These are phyloP conservation scores for Genyomyrus donnyi DNA, from an alignment of 2,113 vertebrate genomes.

Conservation along the genomic window DNA sequence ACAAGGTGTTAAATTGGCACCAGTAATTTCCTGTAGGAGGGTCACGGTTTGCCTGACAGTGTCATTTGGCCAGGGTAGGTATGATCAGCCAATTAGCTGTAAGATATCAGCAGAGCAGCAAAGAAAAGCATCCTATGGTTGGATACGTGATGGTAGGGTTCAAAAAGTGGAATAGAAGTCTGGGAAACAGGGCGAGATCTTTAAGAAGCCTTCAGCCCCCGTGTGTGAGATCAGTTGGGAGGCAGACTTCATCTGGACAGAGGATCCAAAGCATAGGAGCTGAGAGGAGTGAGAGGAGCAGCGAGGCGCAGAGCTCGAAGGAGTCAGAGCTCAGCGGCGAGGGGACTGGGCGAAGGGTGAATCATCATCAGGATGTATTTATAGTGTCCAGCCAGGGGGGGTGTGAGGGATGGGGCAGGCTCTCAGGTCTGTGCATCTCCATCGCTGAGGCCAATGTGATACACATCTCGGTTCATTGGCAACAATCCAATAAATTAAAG, in stretches of 20 bases:
- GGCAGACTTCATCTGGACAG: too few species aligned
- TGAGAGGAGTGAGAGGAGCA: background rate
- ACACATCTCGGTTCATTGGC: background rate
- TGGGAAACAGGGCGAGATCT: background rate
- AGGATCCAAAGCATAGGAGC: background rate
- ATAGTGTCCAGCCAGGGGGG: background rate
- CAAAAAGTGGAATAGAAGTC: background rate
- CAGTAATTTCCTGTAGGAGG: background rate
- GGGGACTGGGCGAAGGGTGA: background rate
- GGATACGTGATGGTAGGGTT: background rate
- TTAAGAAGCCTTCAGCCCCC: background rate
- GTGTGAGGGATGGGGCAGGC: background rate
- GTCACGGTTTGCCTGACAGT: background rate
- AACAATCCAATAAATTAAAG: background rate
- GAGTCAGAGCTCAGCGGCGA: background rate
- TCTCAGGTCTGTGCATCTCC: background rate
- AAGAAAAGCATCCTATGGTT: background rate
- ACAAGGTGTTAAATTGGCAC: background rate
- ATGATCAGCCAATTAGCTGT: background rate
- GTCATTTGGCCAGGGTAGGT: background rate
- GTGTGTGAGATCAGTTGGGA: background rate
- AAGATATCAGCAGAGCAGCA: background rate
- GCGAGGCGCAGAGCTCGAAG: background rate
- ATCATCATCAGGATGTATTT: slow-evolving; percentile 15
- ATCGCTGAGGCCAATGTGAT: background rate